These are phyloP conservation scores for Gallinago stenura DNA, from an alignment of 2,797 vertebrate genomes.

Conservation along the genomic window DNA sequence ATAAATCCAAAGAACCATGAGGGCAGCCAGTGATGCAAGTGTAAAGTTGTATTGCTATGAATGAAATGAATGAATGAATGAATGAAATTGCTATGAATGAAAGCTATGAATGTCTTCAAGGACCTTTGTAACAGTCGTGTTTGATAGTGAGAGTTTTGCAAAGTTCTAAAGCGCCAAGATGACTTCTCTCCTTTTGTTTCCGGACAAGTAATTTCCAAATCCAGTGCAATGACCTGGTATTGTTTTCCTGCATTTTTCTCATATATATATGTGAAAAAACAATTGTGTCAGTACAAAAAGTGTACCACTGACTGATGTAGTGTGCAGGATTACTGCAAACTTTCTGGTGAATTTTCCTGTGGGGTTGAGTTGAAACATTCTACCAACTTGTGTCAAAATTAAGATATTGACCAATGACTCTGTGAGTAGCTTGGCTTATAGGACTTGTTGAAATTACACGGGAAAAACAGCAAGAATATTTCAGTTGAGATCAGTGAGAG, in stretches of 20 bases:
- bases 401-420: neutral
- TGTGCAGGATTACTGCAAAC: slow-evolving; percentile 29
- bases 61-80: too few relatives aligned
- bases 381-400: slow-evolving; percentile 13
- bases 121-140: neutral
- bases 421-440: slow-evolving; percentile 24
- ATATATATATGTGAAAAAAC: neutral
- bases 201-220: neutral
- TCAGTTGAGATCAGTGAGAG: neutral
- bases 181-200: neutral
- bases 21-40: neutral
- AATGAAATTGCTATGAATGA: too few relatives aligned
- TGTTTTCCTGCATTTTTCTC: neutral
- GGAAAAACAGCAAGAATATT: slow-evolving; percentile 7
- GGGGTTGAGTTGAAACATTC: slow-evolving; percentile 54
- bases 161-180: neutral
- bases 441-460: slow-evolving; percentile 22
- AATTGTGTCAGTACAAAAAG: slow-evolving; percentile 1
- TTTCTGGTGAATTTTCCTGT: slow-evolving; percentile 36
- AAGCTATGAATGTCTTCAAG: neutral
- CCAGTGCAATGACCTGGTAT: neutral
- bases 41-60: neutral
- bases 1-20: neutral
- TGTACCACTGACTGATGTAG: neutral
- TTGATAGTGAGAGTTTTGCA: neutral